phyloP scores from a whole-genome alignment of 2,113 vertebrate species.

The Gymnogyps californianus region DNA sequence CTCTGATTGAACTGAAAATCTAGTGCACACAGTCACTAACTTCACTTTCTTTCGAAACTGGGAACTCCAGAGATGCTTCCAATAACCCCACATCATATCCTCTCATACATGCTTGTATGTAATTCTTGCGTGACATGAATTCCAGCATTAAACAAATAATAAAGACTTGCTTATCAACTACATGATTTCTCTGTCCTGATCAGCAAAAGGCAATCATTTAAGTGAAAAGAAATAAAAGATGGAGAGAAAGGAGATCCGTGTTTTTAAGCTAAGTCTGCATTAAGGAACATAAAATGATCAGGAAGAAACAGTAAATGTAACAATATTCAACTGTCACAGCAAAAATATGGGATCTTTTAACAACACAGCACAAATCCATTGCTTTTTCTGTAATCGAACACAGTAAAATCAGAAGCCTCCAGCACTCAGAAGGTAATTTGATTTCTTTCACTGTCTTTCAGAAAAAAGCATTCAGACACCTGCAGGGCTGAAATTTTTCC shows the following conservation, averaged over 20 bases:
- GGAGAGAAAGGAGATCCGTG: not conserved
- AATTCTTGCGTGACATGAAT: not conserved
- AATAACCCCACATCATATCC: not conserved
- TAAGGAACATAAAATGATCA: not conserved
- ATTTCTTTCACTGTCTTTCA: not conserved
- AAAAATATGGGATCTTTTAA: not conserved
- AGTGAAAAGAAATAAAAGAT: not conserved
- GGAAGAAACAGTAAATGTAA: not conserved
- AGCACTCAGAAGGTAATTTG: not conserved
- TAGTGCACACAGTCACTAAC: not conserved
- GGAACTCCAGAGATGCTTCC: not conserved
- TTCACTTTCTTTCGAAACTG: not conserved
- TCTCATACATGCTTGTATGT: not conserved
- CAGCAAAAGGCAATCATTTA: not conserved
- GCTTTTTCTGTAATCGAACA: not conserved
- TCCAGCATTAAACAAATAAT: not conserved
- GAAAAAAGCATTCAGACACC: not conserved
- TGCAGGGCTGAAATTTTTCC: not conserved
- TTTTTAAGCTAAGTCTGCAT: not conserved
- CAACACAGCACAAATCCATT: not conserved
- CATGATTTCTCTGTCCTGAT: not conserved
- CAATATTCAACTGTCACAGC: not conserved
- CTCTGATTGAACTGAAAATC: not conserved
- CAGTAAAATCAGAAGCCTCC: not conserved
- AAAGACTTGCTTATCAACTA: not conserved